A percentile compares a stretch with the other conserved stretches of the same genome.
These are phyloP conservation scores for Molossus alvarezi DNA, from an alignment of 2,797 vertebrate genomes.

Conservation along the genomic window DNA sequence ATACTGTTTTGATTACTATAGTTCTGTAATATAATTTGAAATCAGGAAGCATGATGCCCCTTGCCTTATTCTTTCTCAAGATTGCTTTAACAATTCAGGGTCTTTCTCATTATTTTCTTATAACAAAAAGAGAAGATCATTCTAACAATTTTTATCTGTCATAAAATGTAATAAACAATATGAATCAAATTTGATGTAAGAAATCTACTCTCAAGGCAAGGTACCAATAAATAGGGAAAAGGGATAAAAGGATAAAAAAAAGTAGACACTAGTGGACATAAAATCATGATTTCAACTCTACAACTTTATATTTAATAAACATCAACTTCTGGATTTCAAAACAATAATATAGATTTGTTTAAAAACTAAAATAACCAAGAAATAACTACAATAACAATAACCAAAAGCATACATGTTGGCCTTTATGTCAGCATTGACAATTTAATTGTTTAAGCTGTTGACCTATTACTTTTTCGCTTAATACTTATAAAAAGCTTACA, in stretches of 20 bases:
- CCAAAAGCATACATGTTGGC: background rate
- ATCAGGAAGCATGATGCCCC: background rate
- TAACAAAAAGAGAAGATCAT: conserved; percentile 31
- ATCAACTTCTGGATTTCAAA: conserved; percentile 25
- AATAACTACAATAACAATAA: conserved; percentile 48
- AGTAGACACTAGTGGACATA: background rate
- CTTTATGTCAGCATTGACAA: background rate
- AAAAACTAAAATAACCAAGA: conserved; percentile 25
- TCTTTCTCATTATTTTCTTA: conserved; percentile 31
- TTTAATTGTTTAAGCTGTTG: background rate
- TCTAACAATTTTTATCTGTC: background rate
- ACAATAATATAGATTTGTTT: background rate
- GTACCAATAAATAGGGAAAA: conserved; percentile 29
- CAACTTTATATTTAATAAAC: background rate
- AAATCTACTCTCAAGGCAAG: conserved; percentile 14
- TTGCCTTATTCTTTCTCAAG: background rate
- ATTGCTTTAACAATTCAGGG: background rate
- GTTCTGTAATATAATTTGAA: conserved; percentile 8
- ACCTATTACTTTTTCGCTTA: background rate
- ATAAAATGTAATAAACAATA: conserved; percentile 3
- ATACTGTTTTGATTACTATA: background rate
- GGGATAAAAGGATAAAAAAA: background rate
- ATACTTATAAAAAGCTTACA: background rate
- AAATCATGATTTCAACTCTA: background rate
- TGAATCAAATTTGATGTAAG: conserved; percentile 43